Evolutionary conservation across 2,888 invertebrate genomes (phyloP), one percentile per base, ranked within the genome.

Genomic region (Mythimna ferrago): DNA sequence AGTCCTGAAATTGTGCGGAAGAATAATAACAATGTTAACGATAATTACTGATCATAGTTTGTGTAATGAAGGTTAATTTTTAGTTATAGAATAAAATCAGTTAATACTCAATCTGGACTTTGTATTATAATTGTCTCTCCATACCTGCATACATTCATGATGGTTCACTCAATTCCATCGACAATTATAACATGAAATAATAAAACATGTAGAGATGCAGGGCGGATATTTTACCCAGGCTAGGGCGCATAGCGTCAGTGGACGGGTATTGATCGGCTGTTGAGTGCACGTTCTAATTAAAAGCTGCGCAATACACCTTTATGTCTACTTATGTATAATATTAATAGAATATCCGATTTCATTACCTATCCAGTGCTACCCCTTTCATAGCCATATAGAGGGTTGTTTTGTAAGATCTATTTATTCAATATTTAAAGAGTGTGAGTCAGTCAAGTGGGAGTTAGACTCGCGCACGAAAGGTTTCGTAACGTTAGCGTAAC

Each of bases 1-100:
- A 85, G 82, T 63, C 80, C 84, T 41, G 82, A 80, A 19, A 87
- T 87, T 21, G 71, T 75, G 54, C 83, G 81, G 44, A 86, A 83
- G 73, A 90, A 85, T 69, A 92, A 88, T 64, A 89, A 88, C 53
- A 86, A 87, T 51, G 16, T 65, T 10, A 65, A 76, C 62, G 71
- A 60, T 51, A 58, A 41, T 54, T 61, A 72, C 35, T 75, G 65
- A 80, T 71, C 57, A 64, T 14, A 48, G 32, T 57, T 78, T 56
- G 35, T 61, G 19, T 54, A 38, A 32, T 38, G 66, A 57, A 71
- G 16, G 32, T 63, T 61, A n/a, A n/a, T 62, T 62, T 26, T 26
- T 57, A 74, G 54, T 61, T 48, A 67, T 16, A 69, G 38, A 74
- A 44, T 81, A 76, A 61, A 73, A 38, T 2, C 6, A 32, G 21